Base-by-base conservation (phyloP, 2,797 vertebrate genomes). In the Alca torda region DNA sequence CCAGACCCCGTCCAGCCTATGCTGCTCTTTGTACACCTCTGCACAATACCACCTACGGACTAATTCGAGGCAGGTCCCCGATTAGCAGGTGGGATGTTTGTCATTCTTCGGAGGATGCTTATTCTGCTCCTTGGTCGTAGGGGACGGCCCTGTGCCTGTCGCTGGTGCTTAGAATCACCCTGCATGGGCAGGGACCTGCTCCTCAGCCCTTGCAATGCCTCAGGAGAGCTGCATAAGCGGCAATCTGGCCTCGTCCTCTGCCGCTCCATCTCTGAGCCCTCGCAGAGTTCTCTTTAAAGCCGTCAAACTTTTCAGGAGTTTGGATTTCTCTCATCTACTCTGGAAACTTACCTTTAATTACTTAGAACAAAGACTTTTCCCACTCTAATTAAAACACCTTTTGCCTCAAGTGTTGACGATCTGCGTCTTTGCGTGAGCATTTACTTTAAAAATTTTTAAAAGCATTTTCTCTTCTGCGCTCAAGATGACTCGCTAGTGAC, bases 361-460 rank as follows among this genome's bases (percentile, higher is more conserved):
- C 45, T 51, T 63, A 74, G 90, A 95, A 91, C 67, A 95, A 89
- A 95, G 88, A 60, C 37, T 92, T 91, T 81, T 74, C 8, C 48
- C 24, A 25, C 51, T 82, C 80, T 60, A 76, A 86, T 82, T 96
- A 93, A 48, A 95, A 85, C 90, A 89, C 53, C 56, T 95, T 88
- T 89, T 94, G 51, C 74, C 77, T 94, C 41, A 74, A 80, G 78
- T 84, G 54, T 50, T 46, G n/a, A 35, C 35, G 87, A 19, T 73
- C 25, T 7, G 1, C 83, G 48, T 35, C 51, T 90, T 75, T 61
- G 41, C 60, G 20, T 19, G 28, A 57, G 77, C 53, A 41, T 93
- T 92, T 81, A 76, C 82, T 95, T 95, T 30, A 59, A 91, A 87
- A 56, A 74, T 70, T 89, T 90, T 82, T 79, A 24, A 86, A 91